phyloP scores from a whole-genome alignment of 1,140 invertebrate species.

The Plutomurus gul region DNA sequence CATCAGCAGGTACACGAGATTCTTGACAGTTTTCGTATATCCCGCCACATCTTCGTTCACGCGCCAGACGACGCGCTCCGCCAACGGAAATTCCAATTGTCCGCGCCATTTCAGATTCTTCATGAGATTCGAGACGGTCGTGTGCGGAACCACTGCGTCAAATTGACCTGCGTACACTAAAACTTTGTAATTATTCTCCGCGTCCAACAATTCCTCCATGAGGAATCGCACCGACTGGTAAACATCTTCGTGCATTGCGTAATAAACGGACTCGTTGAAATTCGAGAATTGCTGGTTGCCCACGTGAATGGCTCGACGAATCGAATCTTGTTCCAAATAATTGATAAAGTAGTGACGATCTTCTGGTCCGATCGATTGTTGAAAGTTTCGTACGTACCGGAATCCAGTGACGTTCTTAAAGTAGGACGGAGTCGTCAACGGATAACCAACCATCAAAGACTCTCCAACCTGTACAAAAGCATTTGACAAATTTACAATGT shows the following conservation, averaged over 20 bases:
- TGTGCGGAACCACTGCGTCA: slow-evolving; percentile 63
- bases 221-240: slow-evolving; percentile 54
- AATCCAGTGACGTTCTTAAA: slow-evolving; percentile 44
- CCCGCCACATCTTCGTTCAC: slow-evolving; percentile 61
- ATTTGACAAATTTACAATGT: too few relatives aligned
- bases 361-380: slow-evolving; percentile 22
- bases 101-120: slow-evolving; percentile 59
- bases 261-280: slow-evolving; percentile 46
- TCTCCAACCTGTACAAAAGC: slow-evolving; percentile 35
- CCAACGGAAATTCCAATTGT: slow-evolving; percentile 55
- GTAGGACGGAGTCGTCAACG: slow-evolving; percentile 2
- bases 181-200: slow-evolving; percentile 57
- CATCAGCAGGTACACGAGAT: slow-evolving; percentile 61
- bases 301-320: slow-evolving; percentile 44
- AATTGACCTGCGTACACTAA: slow-evolving; percentile 58
- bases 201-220: slow-evolving; percentile 58
- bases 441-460: slow-evolving; percentile 44
- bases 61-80: slow-evolving; percentile 58
- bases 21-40: slow-evolving; percentile 59
- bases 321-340: slow-evolving; percentile 37
- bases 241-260: slow-evolving; percentile 44
- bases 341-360: slow-evolving; percentile 40
- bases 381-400: slow-evolving; percentile 29
- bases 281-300: slow-evolving; percentile 41
- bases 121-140: slow-evolving; percentile 57